phyloP scores from a whole-genome alignment of 92 coral and sea anemone genomes.

The Phenganax subtilis region DNA sequence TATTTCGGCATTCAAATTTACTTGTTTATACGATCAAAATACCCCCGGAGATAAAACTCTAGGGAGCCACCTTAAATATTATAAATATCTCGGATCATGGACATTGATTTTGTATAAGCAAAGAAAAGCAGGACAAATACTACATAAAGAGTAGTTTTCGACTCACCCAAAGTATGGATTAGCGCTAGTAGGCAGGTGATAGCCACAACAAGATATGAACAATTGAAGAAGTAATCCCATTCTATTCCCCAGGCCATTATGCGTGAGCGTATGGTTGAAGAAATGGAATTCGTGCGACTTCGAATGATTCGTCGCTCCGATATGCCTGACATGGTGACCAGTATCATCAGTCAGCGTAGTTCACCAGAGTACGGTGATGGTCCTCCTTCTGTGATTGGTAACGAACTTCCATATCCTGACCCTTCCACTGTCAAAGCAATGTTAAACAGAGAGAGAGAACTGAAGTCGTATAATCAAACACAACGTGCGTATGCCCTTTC shows the following conservation, averaged over 20 bases:
- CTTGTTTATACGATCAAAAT: too few relatives aligned
- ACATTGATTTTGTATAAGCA: neutral
- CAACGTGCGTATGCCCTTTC: conserved; percentile 39
- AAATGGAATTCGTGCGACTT: conserved; percentile 66
- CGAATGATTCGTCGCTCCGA: conserved; percentile 77
- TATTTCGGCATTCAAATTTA: too few relatives aligned
- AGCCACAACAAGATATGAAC: too few relatives aligned
- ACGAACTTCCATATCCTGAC: conserved; percentile 48
- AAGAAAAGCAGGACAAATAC: too few relatives aligned
- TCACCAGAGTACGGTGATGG: conserved; percentile 26
- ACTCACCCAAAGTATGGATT: too few relatives aligned
- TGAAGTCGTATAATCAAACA: conserved; percentile 35
- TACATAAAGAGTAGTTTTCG: too few relatives aligned
- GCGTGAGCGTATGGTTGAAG: conserved; percentile 79
- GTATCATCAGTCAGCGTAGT: conserved; percentile 30
- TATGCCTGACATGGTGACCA: conserved; percentile 91
- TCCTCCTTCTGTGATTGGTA: conserved; percentile 43
- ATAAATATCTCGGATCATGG: neutral
- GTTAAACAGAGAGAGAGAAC: conserved; percentile 48
- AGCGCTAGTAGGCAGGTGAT: too few relatives aligned
- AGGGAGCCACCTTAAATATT: too few relatives aligned
- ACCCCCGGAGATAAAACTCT: too few relatives aligned
- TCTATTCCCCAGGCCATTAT: conserved; percentile 57
- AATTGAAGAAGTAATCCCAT: neutral
- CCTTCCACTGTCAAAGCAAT: conserved; percentile 44